Evolutionary conservation across 2,113 vertebrate species (phyloP), one percentile per base, ranked within the genome.

Genomic region (Castor canadensis): DNA sequence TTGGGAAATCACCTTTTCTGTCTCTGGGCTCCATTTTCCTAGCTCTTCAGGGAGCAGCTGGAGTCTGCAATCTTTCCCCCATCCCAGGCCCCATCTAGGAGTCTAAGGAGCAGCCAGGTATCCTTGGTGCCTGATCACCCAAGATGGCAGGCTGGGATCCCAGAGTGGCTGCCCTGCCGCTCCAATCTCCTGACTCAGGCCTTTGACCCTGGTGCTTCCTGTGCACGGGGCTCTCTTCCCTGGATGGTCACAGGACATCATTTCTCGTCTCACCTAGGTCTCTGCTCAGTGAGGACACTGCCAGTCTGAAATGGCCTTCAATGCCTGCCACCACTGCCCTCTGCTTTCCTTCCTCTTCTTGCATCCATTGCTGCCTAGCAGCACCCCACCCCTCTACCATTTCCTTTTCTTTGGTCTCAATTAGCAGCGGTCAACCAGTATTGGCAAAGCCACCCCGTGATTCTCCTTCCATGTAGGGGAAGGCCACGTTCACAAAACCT

Each of bases 71-170:
- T 20, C 35, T 17, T 5, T 12, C 35, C 45, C 0, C 24, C 0
- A 38, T 0, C 16, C 0, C 7, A 5, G 32, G 6, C 11, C 38
- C 38, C 47, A 13, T 77, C 67, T 40, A 30, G 77, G 69, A 52
- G 19, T 87, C 15, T 60, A 24, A 66, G 43, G 75, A 60, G n/a
- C n/a, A 28, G 20, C 45, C 35, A 20, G 81, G 24, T 24, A 47
- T 69, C 26, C 1, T 0, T 9, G 9, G 13, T n/a, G 22, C 62
- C 43, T 38, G 6, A 11, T 11, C 49, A 2, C 4, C 13, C 26
- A 32, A 45, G 9, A 30, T 0, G 26, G 32, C 83, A n/a, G 13
- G 26, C 1, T 72, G 54, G 82, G 52, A 69, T 22, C 4, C 35
- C 47, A 83, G 83, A 20, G 24, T 56, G 38, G 16, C 26, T 32